A percentile compares a stretch with the other conserved stretches of the same genome.
phyloP scores from a whole-genome alignment of 2,888 invertebrate species.

The Dione vanillae region DNA sequence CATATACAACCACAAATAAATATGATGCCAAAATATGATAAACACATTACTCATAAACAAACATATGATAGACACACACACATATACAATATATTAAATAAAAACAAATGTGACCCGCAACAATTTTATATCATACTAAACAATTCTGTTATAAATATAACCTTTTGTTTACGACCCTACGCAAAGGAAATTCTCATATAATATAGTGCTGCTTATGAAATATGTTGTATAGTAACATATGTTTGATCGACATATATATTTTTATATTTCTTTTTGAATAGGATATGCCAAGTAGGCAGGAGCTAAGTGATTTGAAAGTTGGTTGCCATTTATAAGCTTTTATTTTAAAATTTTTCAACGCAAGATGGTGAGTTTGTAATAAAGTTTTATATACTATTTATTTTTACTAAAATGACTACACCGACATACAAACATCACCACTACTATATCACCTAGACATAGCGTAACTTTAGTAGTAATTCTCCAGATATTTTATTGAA shows the following conservation, averaged over 20 bases:
- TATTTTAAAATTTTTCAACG: background rate
- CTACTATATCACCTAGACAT: too few relatives aligned
- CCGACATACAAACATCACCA: too few relatives aligned
- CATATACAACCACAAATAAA: too few relatives aligned
- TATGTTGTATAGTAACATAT: background rate
- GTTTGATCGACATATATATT: background rate
- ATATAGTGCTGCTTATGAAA: background rate
- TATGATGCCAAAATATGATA: too few relatives aligned
- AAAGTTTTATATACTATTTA: too few relatives aligned
- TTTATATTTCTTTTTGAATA: background rate
- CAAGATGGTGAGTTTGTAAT: too few relatives aligned
- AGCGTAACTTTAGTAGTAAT: too few relatives aligned
- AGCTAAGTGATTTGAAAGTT: background rate
- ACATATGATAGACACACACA: too few relatives aligned
- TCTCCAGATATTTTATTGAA: too few relatives aligned
- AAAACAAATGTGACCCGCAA: background rate
- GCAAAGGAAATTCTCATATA: constrained; percentile 4
- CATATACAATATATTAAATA: background rate
- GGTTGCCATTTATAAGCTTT: background rate
- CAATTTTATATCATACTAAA: background rate
- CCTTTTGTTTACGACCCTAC: background rate
- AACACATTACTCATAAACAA: too few relatives aligned
- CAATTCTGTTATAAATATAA: background rate
- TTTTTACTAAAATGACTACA: too few relatives aligned
- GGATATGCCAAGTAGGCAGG: background rate